Evolutionary conservation across 2,113 vertebrate genomes (phyloP).

Genomic region (Heloderma charlesbogerti): DNA sequence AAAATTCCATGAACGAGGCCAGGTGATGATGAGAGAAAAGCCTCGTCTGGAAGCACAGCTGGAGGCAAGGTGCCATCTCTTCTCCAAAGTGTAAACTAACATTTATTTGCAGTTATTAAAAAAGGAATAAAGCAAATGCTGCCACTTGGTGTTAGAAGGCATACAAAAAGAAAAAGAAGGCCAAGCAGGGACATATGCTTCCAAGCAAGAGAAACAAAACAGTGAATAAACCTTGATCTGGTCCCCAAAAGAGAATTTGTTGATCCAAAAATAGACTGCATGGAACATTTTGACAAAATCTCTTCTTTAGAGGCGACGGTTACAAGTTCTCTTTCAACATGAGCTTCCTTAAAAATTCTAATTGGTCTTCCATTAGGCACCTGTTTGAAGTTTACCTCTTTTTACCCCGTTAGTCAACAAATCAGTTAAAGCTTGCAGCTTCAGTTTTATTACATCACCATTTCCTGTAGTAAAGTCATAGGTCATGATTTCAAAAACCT

Average conservation of each 20-base stretch:
- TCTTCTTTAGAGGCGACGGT: neutral
- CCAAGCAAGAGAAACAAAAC: too few species aligned
- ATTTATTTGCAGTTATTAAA: neutral
- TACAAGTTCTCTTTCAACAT: neutral
- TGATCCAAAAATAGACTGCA: neutral
- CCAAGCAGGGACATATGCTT: neutral
- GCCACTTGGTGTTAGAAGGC: neutral
- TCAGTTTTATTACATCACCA: neutral
- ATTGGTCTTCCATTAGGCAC: neutral
- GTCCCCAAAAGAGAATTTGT: neutral
- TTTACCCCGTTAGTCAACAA: neutral
- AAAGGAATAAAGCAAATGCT: neutral
- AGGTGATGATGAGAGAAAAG: too few species aligned
- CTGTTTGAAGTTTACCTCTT: neutral
- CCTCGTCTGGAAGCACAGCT: too few species aligned
- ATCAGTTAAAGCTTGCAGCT: neutral
- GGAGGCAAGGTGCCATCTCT: too few species aligned
- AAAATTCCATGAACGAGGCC: too few species aligned
- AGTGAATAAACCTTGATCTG: neutral
- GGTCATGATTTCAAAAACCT: neutral
- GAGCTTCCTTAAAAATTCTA: neutral
- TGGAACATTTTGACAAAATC: neutral
- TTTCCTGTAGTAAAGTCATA: neutral
- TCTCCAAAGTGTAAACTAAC: too few species aligned
- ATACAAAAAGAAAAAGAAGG: neutral